These are phyloP conservation scores for Sycophaga agraensis DNA, from an alignment of 1,140 invertebrate species.

Conservation along the genomic window DNA sequence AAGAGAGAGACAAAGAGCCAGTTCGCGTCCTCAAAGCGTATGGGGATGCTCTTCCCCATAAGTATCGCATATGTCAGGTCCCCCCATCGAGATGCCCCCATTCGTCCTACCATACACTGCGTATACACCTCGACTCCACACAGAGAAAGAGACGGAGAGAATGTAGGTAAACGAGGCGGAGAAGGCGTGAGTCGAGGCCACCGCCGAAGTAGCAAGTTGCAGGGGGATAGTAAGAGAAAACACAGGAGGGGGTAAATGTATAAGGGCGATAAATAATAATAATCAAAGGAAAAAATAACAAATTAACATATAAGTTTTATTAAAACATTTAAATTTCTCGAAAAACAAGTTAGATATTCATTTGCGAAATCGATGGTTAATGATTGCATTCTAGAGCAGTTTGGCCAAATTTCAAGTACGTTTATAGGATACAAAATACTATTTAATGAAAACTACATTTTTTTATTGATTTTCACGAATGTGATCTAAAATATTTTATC, in stretches of 20 bases:
- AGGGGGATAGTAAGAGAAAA: background rate
- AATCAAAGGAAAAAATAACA: background rate
- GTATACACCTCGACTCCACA: background rate
- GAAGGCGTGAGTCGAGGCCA: no score
- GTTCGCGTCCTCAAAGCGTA: slow-evolving; percentile 32
- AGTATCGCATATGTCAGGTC: slow-evolving; percentile 49
- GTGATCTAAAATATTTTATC: no score
- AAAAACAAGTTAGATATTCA: background rate
- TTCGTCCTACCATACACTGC: slow-evolving; percentile 25
- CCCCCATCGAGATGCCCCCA: slow-evolving; percentile 36
- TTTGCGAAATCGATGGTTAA: background rate
- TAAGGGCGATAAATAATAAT: slow-evolving; percentile 5
- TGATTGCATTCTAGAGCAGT: no score
- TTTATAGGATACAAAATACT: no score
- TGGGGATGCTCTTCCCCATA: slow-evolving; percentile 44
- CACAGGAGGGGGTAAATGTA: background rate
- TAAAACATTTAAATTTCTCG: no score
- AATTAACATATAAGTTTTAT: no score
- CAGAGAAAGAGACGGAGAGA: background rate
- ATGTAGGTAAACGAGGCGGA: background rate
- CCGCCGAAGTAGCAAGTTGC: background rate
- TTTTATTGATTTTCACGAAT: no score
- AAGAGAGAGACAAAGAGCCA: slow-evolving; percentile 24
- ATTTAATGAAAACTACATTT: no score
- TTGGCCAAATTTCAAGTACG: no score